A percentile compares a stretch with the other conserved stretches of the same genome.
These are phyloP conservation scores for Endotricha flammealis DNA, from an alignment of 2,888 invertebrate genomes.

Conservation along the genomic window DNA sequence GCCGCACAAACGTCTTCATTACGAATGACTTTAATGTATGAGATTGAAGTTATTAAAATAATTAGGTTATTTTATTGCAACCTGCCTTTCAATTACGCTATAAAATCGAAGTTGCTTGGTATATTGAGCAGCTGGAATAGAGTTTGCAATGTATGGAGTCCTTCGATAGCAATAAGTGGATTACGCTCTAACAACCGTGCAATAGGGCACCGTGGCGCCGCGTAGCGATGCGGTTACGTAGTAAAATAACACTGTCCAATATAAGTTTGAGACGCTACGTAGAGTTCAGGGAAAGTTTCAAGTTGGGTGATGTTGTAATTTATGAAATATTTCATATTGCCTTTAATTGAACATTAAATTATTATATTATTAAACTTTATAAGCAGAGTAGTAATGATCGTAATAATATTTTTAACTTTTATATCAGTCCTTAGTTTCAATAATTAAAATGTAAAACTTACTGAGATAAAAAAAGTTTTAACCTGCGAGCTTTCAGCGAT, in stretches of 20 bases:
- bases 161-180: too few species aligned
- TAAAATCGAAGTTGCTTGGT: too few species aligned
- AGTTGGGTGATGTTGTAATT: too few species aligned
- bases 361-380: too few species aligned
- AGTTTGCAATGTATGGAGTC: background rate
- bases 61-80: background rate
- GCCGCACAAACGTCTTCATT: constrained; percentile 10
- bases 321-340: too few species aligned
- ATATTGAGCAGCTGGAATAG: background rate
- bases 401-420: background rate
- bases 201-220: background rate
- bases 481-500: constrained; percentile 6
- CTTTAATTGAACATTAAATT: too few species aligned
- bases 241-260: background rate
- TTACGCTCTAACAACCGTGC: background rate
- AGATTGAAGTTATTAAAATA: background rate
- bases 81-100: background rate
- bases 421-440: background rate
- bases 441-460: constrained; percentile 2
- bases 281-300: too few species aligned
- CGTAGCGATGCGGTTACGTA: background rate
- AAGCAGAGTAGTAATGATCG: background rate
- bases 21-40: background rate
- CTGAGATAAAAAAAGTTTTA: constrained; percentile 5
- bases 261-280: too few species aligned